Evolutionary conservation across 2,113 vertebrate species (phyloP), one percentile per base, ranked within the genome.

Genomic region (Platichthys flesus): DNA sequence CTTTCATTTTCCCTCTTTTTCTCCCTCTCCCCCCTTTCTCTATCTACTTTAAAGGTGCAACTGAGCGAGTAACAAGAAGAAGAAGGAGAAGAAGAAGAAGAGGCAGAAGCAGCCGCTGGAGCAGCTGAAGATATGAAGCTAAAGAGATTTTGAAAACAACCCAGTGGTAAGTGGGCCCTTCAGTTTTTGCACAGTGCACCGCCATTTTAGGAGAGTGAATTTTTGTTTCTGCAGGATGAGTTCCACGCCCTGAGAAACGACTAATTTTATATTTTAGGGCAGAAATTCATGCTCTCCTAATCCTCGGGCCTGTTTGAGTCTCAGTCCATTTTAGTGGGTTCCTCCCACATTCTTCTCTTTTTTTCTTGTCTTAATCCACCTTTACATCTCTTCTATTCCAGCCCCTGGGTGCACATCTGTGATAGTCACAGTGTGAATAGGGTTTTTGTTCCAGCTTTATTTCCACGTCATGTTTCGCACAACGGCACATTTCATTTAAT

Each of bases 61-160:
- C 77, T 67, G 84, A 89, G 71, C 63, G 20, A 81, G 78, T 81
- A 85, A 77, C 59, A 67, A 64, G 73, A 84, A 79, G 81, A 56
- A 74, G 68, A 79, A 71, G 31, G 65, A 64, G 31, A 67, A 71
- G 81, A 56, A 74, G 68, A 79, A 71, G 71, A 73, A 55, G 74
- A 88, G 68, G 74, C 67, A 84, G 75, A 88, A 71, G 87, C 72
- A 85, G 80, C 70, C 65, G 54, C 85, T 72, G 87, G 82, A 90
- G 79, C 76, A 88, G 81, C 84, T 76, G 86, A 90, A 93, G 93
- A 92, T 90, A 95, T 95, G 94, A 93, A 91, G 89, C 87, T 92
- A 89, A 93, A 92, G 88, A 83, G 78, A 64, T 87, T 93, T 92
- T 95, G 89, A 94, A 92, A 92, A 89, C 89, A 90, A 78, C 86